Percentiles rank a stretch among this genome's conserved stretches.
These are phyloP conservation scores for Scaptomyza caliginosa DNA, from an alignment of 2,888 invertebrate genomes.

Conservation along the genomic window DNA sequence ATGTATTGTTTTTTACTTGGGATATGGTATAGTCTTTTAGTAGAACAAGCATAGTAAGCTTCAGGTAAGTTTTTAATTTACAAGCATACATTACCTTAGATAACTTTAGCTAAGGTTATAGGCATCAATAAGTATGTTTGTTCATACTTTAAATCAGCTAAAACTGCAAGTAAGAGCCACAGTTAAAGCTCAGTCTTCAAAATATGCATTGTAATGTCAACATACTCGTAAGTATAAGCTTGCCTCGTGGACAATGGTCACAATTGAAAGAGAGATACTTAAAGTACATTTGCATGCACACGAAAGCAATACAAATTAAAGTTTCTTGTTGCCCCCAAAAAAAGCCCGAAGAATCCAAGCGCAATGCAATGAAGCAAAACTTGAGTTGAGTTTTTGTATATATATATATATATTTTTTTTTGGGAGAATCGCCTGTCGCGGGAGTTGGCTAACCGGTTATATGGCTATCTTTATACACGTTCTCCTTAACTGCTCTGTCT, in stretches of 20 bases:
- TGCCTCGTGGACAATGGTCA: slow-evolving; percentile 13
- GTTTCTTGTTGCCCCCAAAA: slow-evolving; percentile 9
- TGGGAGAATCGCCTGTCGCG: slow-evolving; percentile 19
- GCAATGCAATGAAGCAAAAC: slow-evolving; percentile 55
- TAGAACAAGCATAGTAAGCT: background rate
- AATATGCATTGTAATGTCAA: slow-evolving; percentile 37
- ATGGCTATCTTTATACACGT: slow-evolving; percentile 16
- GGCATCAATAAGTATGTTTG: too few species aligned
- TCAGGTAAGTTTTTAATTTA: too few species aligned
- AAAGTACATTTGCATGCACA: slow-evolving; percentile 48
- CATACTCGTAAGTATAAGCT: slow-evolving; percentile 25
- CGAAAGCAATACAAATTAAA: slow-evolving; percentile 12
- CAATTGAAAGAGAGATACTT: slow-evolving; percentile 11
- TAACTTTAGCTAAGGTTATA: too few species aligned
- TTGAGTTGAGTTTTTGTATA: slow-evolving; percentile 5
- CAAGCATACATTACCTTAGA: too few species aligned
- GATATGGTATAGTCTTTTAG: background rate
- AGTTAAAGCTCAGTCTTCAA: background rate
- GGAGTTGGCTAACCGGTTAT: slow-evolving; percentile 57
- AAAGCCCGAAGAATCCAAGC: slow-evolving; percentile 31
- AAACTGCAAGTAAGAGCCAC: slow-evolving; percentile 14
- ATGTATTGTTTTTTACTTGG: background rate
- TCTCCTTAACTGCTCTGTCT: too few species aligned
- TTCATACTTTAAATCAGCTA: too few species aligned
- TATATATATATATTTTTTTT: background rate